Percentiles rank a stretch among this genome's conserved stretches.
These are phyloP conservation scores for Ageneiosus marmoratus DNA, from an alignment of 2,113 vertebrate genomes.

Conservation along the genomic window DNA sequence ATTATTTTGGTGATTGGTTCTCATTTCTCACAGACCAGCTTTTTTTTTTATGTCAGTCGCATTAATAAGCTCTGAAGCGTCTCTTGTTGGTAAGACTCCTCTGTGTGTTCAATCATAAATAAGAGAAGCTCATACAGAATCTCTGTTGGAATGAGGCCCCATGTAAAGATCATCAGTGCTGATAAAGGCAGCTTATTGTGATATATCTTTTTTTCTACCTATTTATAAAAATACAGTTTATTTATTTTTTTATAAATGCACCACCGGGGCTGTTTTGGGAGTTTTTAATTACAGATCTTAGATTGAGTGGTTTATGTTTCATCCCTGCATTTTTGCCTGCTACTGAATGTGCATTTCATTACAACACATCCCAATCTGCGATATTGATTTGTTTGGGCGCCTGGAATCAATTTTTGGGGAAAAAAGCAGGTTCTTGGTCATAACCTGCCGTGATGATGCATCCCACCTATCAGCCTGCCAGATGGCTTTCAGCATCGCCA, in stretches of 20 bases:
- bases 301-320: not conserved
- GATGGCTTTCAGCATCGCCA: conserved; percentile 34
- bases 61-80: not conserved
- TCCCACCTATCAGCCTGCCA: conserved; percentile 46
- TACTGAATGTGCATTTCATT: not conserved
- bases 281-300: not conserved
- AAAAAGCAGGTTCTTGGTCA: conserved; percentile 21
- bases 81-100: not conserved
- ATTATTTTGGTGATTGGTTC: not conserved
- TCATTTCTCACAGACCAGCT: not conserved
- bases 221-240: not conserved
- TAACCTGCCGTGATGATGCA: conserved; percentile 38
- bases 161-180: not conserved
- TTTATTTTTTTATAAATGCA: not conserved
- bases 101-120: not conserved
- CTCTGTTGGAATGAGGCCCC: conserved; percentile 3
- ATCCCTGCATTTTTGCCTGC: not conserved
- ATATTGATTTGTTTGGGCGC: conserved; percentile 28
- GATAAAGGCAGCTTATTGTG: not conserved
- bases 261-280: not conserved
- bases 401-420: conserved; percentile 24
- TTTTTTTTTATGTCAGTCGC: not conserved
- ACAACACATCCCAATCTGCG: not conserved
- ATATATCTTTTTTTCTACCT: not conserved
- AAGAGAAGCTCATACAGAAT: not conserved